These are phyloP conservation scores for Apodemus sylvaticus DNA, from an alignment of 2,113 vertebrate genomes.

Conservation along the genomic window DNA sequence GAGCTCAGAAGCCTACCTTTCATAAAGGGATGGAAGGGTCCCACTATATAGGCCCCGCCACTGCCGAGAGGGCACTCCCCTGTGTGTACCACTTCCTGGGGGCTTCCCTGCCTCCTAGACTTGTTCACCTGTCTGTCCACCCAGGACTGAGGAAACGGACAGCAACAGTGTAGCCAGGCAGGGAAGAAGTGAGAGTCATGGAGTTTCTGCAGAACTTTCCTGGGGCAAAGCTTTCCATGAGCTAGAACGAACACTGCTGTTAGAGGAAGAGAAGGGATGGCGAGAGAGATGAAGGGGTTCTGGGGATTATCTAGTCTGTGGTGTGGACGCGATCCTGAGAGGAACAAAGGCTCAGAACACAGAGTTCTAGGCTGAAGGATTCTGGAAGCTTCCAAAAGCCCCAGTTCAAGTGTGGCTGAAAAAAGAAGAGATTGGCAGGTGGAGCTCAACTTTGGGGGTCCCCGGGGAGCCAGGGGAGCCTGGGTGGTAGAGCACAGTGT, in stretches of 20 bases:
- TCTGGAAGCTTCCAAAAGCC: fast-evolving
- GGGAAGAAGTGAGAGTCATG: background rate
- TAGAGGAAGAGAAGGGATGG: background rate
- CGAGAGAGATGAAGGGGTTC: background rate
- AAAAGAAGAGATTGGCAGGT: background rate
- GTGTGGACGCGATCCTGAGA: background rate
- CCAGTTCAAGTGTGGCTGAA: background rate
- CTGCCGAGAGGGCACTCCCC: fast-evolving
- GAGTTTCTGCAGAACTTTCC: fast-evolving
- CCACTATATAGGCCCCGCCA: fast-evolving
- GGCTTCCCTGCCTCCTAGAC: background rate
- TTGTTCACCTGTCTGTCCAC: background rate
- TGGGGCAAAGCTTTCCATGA: background rate
- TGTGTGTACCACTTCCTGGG: background rate
- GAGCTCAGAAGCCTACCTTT: background rate
- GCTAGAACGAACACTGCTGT: background rate
- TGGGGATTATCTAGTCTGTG: background rate
- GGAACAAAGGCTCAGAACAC: background rate
- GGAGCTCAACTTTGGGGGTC: background rate
- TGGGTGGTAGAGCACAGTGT: fast-evolving
- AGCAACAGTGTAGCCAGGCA: fast-evolving
- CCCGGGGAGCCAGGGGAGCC: background rate
- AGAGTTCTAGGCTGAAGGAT: background rate
- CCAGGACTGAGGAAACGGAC: fast-evolving
- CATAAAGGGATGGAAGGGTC: background rate